Conservation (phyloP, 2,113 vertebrate genomes). For the Galbula dea region DNA sequence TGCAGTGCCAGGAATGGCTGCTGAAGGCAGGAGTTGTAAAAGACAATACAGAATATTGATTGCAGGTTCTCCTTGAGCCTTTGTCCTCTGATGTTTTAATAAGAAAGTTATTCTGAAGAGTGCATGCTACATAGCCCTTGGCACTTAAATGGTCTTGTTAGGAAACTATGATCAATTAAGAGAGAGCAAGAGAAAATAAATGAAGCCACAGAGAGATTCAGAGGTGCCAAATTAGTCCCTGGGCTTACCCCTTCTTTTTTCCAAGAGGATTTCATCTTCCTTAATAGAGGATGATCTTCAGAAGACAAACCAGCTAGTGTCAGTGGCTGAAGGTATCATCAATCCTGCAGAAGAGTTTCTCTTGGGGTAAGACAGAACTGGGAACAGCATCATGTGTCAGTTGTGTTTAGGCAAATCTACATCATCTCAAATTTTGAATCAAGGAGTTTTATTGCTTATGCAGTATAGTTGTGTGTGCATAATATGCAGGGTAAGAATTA, state of each 20-base stretch:
- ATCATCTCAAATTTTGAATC: background rate
- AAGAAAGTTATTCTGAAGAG: conserved; percentile 2
- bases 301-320: background rate
- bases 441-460: background rate
- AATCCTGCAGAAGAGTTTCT: background rate
- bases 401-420: background rate
- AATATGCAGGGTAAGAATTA: background rate
- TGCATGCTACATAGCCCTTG: background rate
- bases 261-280: background rate
- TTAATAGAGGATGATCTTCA: background rate
- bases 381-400: background rate
- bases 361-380: background rate
- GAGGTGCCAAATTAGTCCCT: background rate
- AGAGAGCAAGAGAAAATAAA: background rate
- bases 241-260: background rate
- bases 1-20: background rate
- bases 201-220: background rate
- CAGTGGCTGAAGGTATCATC: background rate
- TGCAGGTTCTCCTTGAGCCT: conserved; percentile 16
- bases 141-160: background rate
- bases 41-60: background rate
- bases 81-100: conserved; percentile 5
- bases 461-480: background rate
- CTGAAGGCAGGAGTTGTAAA: background rate
- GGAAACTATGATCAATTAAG: conserved; percentile 2